Base-by-base conservation (phyloP, 2,113 vertebrate species). In the Galeopterus variegatus region DNA sequence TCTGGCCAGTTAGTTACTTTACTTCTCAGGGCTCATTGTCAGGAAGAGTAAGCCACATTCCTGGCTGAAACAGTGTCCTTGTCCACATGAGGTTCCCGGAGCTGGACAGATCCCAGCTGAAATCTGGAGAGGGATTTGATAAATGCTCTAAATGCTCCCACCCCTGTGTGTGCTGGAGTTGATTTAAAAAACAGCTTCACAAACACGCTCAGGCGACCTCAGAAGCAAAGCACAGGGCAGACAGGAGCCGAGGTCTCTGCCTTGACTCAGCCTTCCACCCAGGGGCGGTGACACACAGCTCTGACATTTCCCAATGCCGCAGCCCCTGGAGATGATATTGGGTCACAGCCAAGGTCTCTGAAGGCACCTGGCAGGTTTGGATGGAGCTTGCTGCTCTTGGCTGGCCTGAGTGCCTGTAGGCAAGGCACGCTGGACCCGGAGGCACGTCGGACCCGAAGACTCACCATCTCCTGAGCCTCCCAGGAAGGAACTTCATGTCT, bases 281-380 rank as follows among this genome's bases (percentile, higher is more conserved):
- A 41, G 90, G 97, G 89, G 89, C 56, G 89, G 98, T 97, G 98
- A 98, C 97, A 98, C 97, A 98, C 62, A 75, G 93, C 98, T 98
- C 98, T 98, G 99, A 98, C 98, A 98, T 99, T 98, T 98, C 98
- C 99, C 98, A 96, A 76, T 67, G 72, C 87, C 41, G 19, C 72
- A 83, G 92, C 95, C 97, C 98, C 98, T 54, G 0, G 97, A 93
- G 97, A 84, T 86, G 54, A 45, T 0, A 54, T 33, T 4, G 45
- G 97, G 88, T 93, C 0, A 1, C 2, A 52, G 94, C 97, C 0
- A 60, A 92, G 41, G 88, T 76, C 4, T 64, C 90, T 1, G 33
- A 90, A 95, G 95, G 94, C 95, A 77, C 96, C 31, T 24, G 41
- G 73, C 87, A 73, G 14, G 70, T 28, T 89, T 94, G 79, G 77